Evolutionary conservation across 2,888 invertebrate species (phyloP).

Genomic region (Cheiracanthium punctorium): DNA sequence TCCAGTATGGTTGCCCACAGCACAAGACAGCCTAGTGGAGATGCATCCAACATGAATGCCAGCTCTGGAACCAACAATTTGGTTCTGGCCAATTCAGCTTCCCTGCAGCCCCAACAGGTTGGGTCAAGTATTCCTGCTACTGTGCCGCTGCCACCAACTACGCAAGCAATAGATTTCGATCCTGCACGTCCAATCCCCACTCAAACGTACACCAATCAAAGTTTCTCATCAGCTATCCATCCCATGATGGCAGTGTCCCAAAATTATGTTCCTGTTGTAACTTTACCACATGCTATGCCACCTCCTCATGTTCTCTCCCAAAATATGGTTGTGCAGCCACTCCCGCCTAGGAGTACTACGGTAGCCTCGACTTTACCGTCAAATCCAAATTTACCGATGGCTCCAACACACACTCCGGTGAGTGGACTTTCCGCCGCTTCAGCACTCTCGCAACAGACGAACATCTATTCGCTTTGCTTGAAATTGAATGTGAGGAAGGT

Average conservation of each 20-base stretch:
- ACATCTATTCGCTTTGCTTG: constrained; percentile 66
- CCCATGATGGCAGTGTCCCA: constrained; percentile 64
- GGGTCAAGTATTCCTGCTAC: background rate
- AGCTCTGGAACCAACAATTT: constrained; percentile 7
- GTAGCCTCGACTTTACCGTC: background rate
- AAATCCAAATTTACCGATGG: constrained; percentile 27
- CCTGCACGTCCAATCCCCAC: constrained; percentile 80
- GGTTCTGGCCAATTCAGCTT: constrained; percentile 10
- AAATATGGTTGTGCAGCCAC: constrained; percentile 43
- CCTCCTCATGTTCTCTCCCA: constrained; percentile 50
- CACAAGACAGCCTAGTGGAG: constrained; percentile 41
- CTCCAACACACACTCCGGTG: constrained; percentile 38
- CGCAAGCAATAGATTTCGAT: constrained; percentile 59
- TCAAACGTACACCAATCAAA: constrained; percentile 91
- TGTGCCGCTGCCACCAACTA: constrained; percentile 29
- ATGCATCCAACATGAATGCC: constrained; percentile 19
- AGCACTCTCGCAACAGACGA: constrained; percentile 55
- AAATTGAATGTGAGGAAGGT: constrained; percentile 67
- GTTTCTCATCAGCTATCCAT: constrained; percentile 78
- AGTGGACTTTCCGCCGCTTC: constrained; percentile 63
- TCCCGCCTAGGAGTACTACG: constrained; percentile 47
- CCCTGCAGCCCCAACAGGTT: constrained; percentile 14
- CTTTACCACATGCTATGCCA: constrained; percentile 41
- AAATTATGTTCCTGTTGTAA: constrained; percentile 50
- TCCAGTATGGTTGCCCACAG: constrained; percentile 20